phyloP scores from a whole-genome alignment of 2,113 vertebrate genomes.

The Madoqua kirkii region DNA sequence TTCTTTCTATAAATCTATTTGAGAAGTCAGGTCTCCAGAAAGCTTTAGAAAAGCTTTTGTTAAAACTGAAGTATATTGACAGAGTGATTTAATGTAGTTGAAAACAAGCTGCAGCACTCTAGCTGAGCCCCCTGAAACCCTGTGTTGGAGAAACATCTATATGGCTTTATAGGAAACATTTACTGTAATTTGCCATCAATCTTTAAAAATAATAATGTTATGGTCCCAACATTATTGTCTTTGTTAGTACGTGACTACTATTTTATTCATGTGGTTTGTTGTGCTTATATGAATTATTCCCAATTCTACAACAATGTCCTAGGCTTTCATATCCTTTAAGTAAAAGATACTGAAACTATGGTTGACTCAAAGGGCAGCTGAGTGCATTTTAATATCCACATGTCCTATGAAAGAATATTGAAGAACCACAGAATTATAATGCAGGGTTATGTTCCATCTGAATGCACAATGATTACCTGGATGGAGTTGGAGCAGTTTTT shows the following conservation, averaged over 20 bases:
- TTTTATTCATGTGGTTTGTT: constrained; percentile 71
- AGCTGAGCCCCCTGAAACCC: constrained; percentile 55
- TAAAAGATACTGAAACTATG: constrained; percentile 44
- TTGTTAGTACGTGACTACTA: constrained; percentile 67
- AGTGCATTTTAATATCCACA: constrained; percentile 57
- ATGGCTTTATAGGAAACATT: constrained; percentile 61
- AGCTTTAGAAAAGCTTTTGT: constrained; percentile 71
- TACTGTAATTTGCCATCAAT: constrained; percentile 69
- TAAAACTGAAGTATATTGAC: constrained; percentile 75
- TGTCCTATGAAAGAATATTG: constrained; percentile 19
- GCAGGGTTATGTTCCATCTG: background rate
- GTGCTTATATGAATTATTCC: constrained; percentile 69
- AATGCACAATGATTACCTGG: constrained; percentile 37
- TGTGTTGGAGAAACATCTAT: constrained; percentile 62
- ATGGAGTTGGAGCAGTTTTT: background rate
- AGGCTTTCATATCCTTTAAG: constrained; percentile 51
- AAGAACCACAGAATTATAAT: constrained; percentile 18
- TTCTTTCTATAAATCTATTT: constrained; percentile 59
- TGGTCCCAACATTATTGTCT: constrained; percentile 57
- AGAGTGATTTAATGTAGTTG: constrained; percentile 74
- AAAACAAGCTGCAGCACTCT: constrained; percentile 67
- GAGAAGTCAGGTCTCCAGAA: constrained; percentile 63
- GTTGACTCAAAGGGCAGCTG: constrained; percentile 48
- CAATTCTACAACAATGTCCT: constrained; percentile 55
- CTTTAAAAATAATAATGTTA: constrained; percentile 74